Evolutionary conservation across 2,888 invertebrate species (phyloP).

Genomic region (Tenodera sinensis): DNA sequence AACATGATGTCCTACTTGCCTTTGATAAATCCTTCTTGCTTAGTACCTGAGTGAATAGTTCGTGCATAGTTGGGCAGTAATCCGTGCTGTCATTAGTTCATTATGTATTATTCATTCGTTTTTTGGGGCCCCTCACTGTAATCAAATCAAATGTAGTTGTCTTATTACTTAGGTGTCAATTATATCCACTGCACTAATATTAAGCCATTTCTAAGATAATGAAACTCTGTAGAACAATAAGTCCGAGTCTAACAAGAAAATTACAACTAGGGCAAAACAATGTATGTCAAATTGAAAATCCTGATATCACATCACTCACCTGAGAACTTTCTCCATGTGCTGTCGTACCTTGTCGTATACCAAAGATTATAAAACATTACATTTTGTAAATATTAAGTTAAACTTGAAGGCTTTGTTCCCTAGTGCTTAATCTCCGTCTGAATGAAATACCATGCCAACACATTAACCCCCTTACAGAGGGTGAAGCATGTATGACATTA

Average conservation of each 20-base stretch:
- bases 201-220: neutral
- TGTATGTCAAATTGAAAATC: neutral
- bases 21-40: slow-evolving; percentile 83
- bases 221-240: neutral
- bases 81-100: neutral
- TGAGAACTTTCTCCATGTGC: neutral
- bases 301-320: neutral
- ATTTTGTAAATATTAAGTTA: too few species aligned
- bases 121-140: neutral
- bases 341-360: too few species aligned
- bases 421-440: too few species aligned
- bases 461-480: too few species aligned
- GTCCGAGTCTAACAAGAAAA: neutral
- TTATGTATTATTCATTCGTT: neutral
- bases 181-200: neutral
- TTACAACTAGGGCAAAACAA: neutral
- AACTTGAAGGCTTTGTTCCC: too few species aligned
- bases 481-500: too few species aligned
- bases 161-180: neutral
- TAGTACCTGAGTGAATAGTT: slow-evolving; percentile 84
- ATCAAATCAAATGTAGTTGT: neutral
- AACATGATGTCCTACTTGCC: slow-evolving; percentile 36
- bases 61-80: slow-evolving; percentile 68
- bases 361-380: too few species aligned
- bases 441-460: too few species aligned